phyloP scores from a whole-genome alignment of 2,113 vertebrate genomes.

The Amphiprion ocellaris region DNA sequence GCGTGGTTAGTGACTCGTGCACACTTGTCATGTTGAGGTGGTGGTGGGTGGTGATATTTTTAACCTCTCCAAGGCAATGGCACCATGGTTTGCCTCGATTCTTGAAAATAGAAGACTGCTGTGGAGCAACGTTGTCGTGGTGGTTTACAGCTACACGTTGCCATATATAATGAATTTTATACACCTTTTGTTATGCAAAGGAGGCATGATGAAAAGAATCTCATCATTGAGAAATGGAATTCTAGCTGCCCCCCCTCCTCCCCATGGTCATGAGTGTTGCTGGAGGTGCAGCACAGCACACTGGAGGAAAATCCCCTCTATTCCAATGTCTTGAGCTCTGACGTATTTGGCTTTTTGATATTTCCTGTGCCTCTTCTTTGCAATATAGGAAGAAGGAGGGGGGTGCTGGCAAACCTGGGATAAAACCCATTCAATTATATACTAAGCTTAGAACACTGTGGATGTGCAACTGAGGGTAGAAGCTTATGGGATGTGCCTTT shows the following conservation, averaged over 20 bases:
- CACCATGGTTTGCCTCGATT: constrained; percentile 31
- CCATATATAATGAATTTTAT: constrained; percentile 77
- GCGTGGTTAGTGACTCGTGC: constrained; percentile 45
- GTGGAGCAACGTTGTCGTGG: constrained; percentile 40
- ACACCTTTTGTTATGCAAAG: constrained; percentile 82
- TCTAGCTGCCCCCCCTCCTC: constrained; percentile 68
- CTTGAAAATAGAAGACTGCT: constrained; percentile 45
- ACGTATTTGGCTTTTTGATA: constrained; percentile 70
- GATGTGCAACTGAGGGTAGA: not conserved
- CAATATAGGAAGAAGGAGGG: constrained; percentile 17
- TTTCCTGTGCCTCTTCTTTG: constrained; percentile 54
- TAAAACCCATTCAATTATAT: constrained; percentile 14
- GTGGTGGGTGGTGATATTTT: constrained; percentile 55
- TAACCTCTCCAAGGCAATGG: constrained; percentile 38
- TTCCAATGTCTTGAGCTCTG: constrained; percentile 68
- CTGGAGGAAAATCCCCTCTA: constrained; percentile 69
- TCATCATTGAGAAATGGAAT: constrained; percentile 77
- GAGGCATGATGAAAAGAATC: constrained; percentile 78
- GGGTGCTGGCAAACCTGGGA: constrained; percentile 17
- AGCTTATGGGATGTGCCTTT: constrained; percentile 18
- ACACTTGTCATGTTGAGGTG: constrained; percentile 12
- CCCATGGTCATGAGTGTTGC: constrained; percentile 52
- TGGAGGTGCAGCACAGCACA: constrained; percentile 63
- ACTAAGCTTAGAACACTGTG: constrained; percentile 27
- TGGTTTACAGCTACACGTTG: constrained; percentile 59